Conservation (phyloP, 2,888 invertebrate genomes). For the Apoderus coryli region DNA sequence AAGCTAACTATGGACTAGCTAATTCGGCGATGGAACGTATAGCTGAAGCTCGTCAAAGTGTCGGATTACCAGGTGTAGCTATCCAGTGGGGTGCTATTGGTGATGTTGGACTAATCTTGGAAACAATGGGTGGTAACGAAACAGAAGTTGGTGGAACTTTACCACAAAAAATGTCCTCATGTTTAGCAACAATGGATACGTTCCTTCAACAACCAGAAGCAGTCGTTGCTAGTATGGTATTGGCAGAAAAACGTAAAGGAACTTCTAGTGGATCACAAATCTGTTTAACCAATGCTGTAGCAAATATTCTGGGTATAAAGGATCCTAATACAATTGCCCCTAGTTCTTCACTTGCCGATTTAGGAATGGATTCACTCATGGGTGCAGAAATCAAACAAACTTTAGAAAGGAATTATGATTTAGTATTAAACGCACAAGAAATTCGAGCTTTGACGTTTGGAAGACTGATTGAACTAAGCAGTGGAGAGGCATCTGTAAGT, state of each 20-base stretch:
- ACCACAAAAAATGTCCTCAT: constrained; percentile 91
- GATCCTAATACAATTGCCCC: constrained; percentile 66
- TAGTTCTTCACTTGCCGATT: constrained; percentile 71
- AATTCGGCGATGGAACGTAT: constrained; percentile 97
- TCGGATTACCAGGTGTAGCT: constrained; percentile 72
- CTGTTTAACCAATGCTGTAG: constrained; percentile 62
- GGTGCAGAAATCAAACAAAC: constrained; percentile 98
- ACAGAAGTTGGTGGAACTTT: constrained; percentile 89
- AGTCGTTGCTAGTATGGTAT: constrained; percentile 68
- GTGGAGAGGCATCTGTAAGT: constrained; percentile 19
- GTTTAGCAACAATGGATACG: constrained; percentile 72
- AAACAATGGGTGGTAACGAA: constrained; percentile 80
- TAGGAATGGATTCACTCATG: constrained; percentile 98
- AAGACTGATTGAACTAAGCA: constrained; percentile 45
- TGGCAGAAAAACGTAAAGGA: constrained; percentile 68
- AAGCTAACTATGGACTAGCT: constrained; percentile 92
- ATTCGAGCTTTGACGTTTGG: constrained; percentile 71
- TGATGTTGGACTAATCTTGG: constrained; percentile 86
- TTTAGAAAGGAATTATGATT: constrained; percentile 81
- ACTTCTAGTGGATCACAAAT: constrained; percentile 41
- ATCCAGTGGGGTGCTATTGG: constrained; percentile 99
- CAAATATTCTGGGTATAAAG: constrained; percentile 82
- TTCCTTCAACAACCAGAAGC: constrained; percentile 84
- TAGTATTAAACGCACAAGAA: constrained; percentile 81
- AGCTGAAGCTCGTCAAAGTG: constrained; percentile 68